These are phyloP conservation scores for Artibeus lituratus DNA, from an alignment of 2,797 vertebrate genomes.

Conservation along the genomic window DNA sequence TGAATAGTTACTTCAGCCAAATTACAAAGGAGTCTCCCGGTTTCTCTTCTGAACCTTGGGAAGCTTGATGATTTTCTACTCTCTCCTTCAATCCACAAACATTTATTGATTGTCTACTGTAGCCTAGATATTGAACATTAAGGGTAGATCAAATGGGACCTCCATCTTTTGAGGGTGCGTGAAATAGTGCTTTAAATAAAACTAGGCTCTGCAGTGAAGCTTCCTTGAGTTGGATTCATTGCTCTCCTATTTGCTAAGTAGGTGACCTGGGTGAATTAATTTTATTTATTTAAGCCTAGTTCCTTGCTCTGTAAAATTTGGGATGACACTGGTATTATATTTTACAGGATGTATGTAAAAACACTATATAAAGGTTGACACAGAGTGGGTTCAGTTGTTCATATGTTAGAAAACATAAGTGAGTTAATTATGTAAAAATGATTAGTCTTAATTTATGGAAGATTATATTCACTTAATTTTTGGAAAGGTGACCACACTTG, in stretches of 20 bases:
- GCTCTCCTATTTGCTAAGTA: neutral
- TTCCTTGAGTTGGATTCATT: neutral
- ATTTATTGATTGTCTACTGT: slow-evolving; percentile 48
- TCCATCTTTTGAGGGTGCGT: slow-evolving; percentile 3
- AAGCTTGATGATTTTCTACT: slow-evolving; percentile 60
- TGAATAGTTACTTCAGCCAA: slow-evolving; percentile 73
- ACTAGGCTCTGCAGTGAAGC: neutral
- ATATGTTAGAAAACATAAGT: neutral
- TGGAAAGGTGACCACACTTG: neutral
- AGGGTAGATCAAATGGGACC: slow-evolving; percentile 52
- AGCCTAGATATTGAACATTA: slow-evolving; percentile 49
- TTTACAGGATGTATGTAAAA: neutral
- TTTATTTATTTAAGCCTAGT: neutral
- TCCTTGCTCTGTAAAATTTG: neutral
- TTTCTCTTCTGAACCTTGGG: slow-evolving; percentile 40
- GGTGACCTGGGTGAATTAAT: neutral
- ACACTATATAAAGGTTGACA: neutral
- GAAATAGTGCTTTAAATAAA: slow-evolving; percentile 44
- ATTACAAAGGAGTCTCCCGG: slow-evolving; percentile 69
- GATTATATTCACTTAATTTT: neutral
- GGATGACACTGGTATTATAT: neutral
- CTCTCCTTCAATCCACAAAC: slow-evolving; percentile 62
- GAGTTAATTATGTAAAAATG: neutral
- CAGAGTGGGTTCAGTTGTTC: neutral
- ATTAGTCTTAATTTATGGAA: neutral